Conservation (phyloP, 2,797 vertebrate genomes). For the Pyrrhura leucotis region DNA sequence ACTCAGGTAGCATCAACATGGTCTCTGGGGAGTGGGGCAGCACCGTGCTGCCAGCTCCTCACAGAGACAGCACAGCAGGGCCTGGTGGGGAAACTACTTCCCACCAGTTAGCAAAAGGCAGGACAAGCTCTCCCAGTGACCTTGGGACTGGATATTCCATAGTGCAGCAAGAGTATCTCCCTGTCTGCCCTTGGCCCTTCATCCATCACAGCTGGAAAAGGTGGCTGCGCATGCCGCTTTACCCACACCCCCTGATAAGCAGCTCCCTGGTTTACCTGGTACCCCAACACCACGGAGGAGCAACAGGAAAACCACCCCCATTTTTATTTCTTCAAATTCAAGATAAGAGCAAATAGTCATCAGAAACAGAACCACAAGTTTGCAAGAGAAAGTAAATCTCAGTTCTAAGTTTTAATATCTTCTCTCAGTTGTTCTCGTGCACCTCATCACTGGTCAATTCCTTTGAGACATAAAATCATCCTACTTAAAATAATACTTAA, state of each 20-base stretch:
- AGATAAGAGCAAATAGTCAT: not conserved
- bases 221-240: accelerated
- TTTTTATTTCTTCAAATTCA: not conserved
- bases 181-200: not conserved
- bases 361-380: not conserved
- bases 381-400: not conserved
- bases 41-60: accelerated
- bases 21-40: not conserved
- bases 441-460: not conserved
- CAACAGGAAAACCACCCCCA: not conserved
- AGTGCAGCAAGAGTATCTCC: accelerated
- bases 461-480: not conserved
- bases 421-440: not conserved
- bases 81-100: not conserved
- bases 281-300: not conserved
- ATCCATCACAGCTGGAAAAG: not conserved
- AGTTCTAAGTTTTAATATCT: not conserved
- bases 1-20: accelerated
- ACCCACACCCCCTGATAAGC: not conserved
- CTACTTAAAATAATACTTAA: not conserved
- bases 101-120: not conserved
- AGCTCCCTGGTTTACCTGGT: not conserved
- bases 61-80: not conserved
- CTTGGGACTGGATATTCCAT: not conserved
- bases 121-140: not conserved